These are phyloP conservation scores for Netelia fuscicornis DNA, from an alignment of 2,888 invertebrate genomes.

Conservation along the genomic window DNA sequence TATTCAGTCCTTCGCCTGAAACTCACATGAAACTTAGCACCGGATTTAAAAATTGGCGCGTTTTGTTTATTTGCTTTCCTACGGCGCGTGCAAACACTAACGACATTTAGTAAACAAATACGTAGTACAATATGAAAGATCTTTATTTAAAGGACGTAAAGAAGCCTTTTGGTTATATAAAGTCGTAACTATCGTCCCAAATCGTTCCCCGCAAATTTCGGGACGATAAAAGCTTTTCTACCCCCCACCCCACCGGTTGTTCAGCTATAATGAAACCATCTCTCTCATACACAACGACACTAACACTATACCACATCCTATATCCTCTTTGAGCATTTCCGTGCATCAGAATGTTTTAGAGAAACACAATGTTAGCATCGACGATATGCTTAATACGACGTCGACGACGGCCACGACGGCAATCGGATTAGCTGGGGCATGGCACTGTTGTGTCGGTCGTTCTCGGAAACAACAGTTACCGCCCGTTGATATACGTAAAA, in stretches of 20 bases:
- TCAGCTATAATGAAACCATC: neutral
- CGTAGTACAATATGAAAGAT: too few relatives aligned
- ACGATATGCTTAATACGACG: conserved; percentile 53
- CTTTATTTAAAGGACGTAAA: too few relatives aligned
- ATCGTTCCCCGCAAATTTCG: neutral
- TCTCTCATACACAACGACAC: neutral
- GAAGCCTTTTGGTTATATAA: too few relatives aligned
- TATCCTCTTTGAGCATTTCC: neutral
- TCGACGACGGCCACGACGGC: neutral
- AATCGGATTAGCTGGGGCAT: conserved; percentile 45
- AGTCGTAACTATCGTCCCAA: neutral
- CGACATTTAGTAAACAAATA: too few relatives aligned
- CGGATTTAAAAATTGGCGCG: too few relatives aligned
- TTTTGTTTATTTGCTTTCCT: too few relatives aligned
- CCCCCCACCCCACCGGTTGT: neutral
- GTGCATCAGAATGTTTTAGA: neutral
- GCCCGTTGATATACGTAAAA: too few relatives aligned
- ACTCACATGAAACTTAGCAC: too few relatives aligned
- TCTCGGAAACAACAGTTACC: too few relatives aligned
- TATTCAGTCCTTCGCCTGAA: too few relatives aligned
- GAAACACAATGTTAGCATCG: conserved; percentile 30
- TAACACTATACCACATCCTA: neutral
- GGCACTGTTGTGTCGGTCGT: neutral
- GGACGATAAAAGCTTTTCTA: neutral
- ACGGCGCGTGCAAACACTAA: too few relatives aligned